Conservation (phyloP, 64 coral and sea anemone species). For the Hydrozoanthus tunicans region DNA sequence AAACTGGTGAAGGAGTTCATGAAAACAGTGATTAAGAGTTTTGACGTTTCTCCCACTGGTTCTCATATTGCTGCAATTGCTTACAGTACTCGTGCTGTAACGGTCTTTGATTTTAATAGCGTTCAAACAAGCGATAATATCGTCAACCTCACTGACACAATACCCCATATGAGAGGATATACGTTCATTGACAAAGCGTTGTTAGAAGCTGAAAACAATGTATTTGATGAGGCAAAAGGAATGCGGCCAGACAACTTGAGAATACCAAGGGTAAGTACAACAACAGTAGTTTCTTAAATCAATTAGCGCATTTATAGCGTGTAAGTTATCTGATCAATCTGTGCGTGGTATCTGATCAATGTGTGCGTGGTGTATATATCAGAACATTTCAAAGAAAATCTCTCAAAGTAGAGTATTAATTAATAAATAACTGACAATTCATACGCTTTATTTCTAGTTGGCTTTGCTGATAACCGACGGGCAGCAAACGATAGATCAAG, state of each 20-base stretch:
- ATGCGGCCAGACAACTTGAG: not conserved
- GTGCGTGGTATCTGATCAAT: not conserved
- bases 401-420: not conserved
- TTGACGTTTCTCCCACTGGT: slow-evolving; percentile 15
- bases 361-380: not conserved
- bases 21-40: not conserved
- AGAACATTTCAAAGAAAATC: not conserved
- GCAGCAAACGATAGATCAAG: not conserved
- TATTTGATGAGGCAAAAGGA: slow-evolving; percentile 13
- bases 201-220: not conserved
- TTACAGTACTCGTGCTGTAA: not conserved
- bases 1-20: not conserved
- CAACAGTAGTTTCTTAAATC: not conserved
- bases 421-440: not conserved
- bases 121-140: too few relatives aligned
- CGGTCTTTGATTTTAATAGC: not conserved
- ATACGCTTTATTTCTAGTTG: not conserved
- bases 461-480: slow-evolving; percentile 48
- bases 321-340: not conserved
- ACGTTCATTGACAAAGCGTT: slow-evolving; percentile 43
- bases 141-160: too few relatives aligned
- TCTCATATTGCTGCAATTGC: slow-evolving; percentile 28
- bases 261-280: not conserved
- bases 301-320: too few relatives aligned
- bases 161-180: not conserved